Conservation (phyloP, 1,140 invertebrate species). For the Atta cephalotes region DNA sequence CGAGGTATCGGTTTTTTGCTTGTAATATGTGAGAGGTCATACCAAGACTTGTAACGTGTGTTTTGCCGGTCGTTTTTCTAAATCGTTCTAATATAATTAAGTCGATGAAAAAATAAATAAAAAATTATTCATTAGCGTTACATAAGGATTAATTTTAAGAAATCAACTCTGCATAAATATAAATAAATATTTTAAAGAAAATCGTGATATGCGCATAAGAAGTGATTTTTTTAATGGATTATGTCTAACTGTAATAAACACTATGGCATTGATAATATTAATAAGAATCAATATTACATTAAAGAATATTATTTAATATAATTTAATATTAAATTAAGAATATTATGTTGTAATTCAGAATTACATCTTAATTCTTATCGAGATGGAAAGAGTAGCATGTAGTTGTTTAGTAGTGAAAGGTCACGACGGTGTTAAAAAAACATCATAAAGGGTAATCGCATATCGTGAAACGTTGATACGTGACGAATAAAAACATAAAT, state of each 20-base stretch:
- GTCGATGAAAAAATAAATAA: neutral
- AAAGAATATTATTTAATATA: neutral
- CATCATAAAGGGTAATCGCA: neutral
- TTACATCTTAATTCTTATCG: neutral
- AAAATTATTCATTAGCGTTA: neutral
- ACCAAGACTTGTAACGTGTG: neutral
- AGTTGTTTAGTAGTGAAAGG: neutral
- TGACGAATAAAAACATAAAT: slow-evolving; percentile 54
- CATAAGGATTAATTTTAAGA: neutral
- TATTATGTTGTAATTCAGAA: neutral
- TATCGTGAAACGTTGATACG: slow-evolving; percentile 30
- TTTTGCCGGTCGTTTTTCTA: neutral
- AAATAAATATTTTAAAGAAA: neutral
- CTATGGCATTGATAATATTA: neutral
- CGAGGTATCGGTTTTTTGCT: slow-evolving; percentile 27
- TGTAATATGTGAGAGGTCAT: slow-evolving; percentile 20
- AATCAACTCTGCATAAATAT: neutral
- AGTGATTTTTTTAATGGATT: neutral
- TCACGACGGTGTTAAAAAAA: slow-evolving; percentile 15
- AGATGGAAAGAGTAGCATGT: neutral
- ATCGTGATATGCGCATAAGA: neutral
- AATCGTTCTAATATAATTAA: neutral
- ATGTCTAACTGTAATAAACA: neutral
- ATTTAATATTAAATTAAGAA: neutral
- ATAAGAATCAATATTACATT: neutral